Conservation (phyloP, 2,797 vertebrate species). For the Neosilurus mollespiculum region DNA sequence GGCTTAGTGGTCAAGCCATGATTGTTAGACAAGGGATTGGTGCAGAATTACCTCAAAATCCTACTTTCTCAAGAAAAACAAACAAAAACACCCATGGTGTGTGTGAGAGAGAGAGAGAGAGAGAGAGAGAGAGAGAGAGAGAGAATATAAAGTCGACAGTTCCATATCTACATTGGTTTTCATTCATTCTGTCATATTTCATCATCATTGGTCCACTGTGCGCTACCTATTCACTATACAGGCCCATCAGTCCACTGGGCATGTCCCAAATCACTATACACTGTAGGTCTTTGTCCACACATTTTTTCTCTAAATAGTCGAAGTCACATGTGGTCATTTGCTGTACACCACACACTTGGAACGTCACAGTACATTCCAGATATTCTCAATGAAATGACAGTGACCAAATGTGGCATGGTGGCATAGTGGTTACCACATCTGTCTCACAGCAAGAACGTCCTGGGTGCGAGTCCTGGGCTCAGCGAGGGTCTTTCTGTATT, state of each 20-base stretch:
- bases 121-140: not conserved
- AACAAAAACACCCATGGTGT: slow-evolving; percentile 13
- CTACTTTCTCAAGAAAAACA: slow-evolving; percentile 15
- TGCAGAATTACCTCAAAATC: slow-evolving; percentile 15
- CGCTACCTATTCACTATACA: not conserved
- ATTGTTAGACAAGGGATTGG: slow-evolving; percentile 27
- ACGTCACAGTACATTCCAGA: too few species aligned
- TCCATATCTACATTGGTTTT: not conserved
- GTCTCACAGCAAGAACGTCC: too few species aligned
- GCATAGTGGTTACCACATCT: too few species aligned
- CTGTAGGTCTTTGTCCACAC: too few species aligned
- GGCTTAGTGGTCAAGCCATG: slow-evolving; percentile 17
- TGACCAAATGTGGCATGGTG: too few species aligned
- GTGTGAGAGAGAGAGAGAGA: not conserved
- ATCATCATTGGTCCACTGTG: too few species aligned
- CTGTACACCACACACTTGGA: too few species aligned
- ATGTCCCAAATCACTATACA: slow-evolving; percentile 1
- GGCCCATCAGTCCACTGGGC: not conserved
- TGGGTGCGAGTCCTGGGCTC: too few species aligned
- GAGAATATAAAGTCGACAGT: not conserved
- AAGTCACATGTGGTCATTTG: too few species aligned
- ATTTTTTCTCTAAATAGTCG: too few species aligned
- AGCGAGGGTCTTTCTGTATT: too few species aligned
- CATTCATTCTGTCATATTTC: not conserved
- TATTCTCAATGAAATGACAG: too few species aligned